Conservation (phyloP, 2,797 vertebrate species). For the Myiotriccus ornatus region DNA sequence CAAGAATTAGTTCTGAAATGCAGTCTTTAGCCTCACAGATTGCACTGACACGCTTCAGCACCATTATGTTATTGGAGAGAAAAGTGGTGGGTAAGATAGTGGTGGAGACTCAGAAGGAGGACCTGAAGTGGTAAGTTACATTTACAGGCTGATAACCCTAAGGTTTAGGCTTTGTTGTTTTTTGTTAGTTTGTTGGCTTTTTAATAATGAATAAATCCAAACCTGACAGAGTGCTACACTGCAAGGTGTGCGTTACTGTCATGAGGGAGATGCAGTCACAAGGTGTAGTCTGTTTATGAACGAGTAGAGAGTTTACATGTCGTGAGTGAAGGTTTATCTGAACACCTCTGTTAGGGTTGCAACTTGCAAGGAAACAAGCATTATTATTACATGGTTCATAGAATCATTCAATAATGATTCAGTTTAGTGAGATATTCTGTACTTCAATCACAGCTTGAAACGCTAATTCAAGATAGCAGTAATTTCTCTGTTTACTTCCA, state of each 20-base stretch:
- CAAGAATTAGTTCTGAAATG: background rate
- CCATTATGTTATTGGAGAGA: background rate
- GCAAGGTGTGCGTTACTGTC: background rate
- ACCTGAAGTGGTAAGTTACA: background rate
- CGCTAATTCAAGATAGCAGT: background rate
- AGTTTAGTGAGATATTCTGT: background rate
- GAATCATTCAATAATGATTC: background rate
- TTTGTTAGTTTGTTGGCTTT: background rate
- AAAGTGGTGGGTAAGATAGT: background rate
- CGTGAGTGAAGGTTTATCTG: background rate
- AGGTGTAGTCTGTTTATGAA: background rate
- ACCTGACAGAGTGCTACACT: background rate
- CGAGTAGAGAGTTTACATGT: background rate
- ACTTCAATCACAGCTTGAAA: background rate
- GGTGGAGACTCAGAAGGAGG: background rate
- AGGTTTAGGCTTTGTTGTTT: background rate
- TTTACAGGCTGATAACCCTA: background rate
- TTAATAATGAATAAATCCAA: background rate
- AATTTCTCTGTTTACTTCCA: background rate
- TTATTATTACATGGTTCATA: background rate
- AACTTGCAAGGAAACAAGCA: background rate
- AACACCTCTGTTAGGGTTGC: background rate
- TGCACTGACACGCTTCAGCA: background rate
- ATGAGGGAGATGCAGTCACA: background rate
- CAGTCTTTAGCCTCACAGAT: background rate